Base-by-base conservation (phyloP, 2,888 invertebrate genomes). In the Exephanes ischioxanthus region DNA sequence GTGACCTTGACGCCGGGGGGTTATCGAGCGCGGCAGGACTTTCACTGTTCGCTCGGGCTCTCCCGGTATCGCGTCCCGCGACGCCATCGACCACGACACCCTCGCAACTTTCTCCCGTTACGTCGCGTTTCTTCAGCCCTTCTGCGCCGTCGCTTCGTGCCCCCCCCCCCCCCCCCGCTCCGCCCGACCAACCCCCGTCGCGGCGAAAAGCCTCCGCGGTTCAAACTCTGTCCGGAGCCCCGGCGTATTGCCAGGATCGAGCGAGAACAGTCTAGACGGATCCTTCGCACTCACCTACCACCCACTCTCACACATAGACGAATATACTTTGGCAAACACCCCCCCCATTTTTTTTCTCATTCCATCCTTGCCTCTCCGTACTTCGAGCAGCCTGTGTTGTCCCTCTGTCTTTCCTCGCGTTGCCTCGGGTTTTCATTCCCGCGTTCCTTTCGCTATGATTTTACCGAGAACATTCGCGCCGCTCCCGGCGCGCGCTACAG, bases 1-100 rank as follows among this genome's bases (percentile, higher is more conserved):
- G 90, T 93, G 93, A 94, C 93, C 93, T 93, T 94, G 93, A 87
- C 83, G 90, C 82, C 81, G 80, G 66, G 84, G 86, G 89, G 91
- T 93, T 93, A 93, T 94, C 92, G 93, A 93, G 91, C 93, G 93
- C 85, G 89, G 16, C 22, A 89, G 91, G 89, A 93, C 93, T 93
- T 93, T 93, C 92, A 91, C 93, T 90, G 87, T 85, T 90, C 81
- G 86, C 84, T 85, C 78, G 79, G 75, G 75, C 85, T 79, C 72
- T 66, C 92, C 91, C 93, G 91, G 45, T 26, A 48, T 71, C 78
- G 77, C 83, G 80, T 55, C 53, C 48, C 73, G 45, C 86, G 58
- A 70, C 85, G 70, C 75, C 87, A 85, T 87, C 84, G 80, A 85
- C 76, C 71, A 80, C 84, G 76, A 87, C 89, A 86, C 89, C 86